Conservation (phyloP, 2,113 vertebrate species). For the Forbesichthys papilliferus region DNA sequence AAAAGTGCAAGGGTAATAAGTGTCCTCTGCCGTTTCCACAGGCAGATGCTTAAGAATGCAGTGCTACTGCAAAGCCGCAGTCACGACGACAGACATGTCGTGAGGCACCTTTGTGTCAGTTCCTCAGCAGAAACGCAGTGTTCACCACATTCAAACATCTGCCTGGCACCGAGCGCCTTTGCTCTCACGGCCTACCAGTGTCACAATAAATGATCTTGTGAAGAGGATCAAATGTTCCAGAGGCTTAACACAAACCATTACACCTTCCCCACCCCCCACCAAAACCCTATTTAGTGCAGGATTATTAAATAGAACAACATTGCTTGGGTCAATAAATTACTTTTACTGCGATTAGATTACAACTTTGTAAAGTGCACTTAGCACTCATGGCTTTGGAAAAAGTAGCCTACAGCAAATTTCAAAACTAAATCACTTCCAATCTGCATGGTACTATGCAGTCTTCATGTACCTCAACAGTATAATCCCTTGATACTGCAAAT, state of each 20-base stretch:
- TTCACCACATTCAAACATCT: background rate
- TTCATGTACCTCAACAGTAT: too few species aligned
- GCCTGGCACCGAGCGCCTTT: background rate
- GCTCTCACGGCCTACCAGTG: background rate
- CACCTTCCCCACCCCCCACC: background rate
- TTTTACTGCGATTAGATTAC: background rate
- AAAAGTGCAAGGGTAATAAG: background rate
- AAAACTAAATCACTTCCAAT: background rate
- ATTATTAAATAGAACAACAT: background rate
- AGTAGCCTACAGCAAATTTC: background rate
- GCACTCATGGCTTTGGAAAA: background rate
- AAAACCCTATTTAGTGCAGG: background rate
- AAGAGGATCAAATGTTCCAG: background rate
- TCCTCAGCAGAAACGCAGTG: background rate
- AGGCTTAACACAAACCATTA: background rate
- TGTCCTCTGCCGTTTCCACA: background rate
- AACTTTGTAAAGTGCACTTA: background rate
- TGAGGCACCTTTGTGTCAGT: background rate
- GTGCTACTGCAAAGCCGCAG: background rate
- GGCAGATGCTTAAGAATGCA: background rate
- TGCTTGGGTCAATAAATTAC: background rate
- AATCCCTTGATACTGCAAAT: background rate
- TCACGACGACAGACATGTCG: background rate
- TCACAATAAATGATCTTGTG: background rate
- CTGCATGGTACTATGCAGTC: background rate